Base-by-base conservation (phyloP, 2,113 vertebrate genomes). In the Egretta garzetta region DNA sequence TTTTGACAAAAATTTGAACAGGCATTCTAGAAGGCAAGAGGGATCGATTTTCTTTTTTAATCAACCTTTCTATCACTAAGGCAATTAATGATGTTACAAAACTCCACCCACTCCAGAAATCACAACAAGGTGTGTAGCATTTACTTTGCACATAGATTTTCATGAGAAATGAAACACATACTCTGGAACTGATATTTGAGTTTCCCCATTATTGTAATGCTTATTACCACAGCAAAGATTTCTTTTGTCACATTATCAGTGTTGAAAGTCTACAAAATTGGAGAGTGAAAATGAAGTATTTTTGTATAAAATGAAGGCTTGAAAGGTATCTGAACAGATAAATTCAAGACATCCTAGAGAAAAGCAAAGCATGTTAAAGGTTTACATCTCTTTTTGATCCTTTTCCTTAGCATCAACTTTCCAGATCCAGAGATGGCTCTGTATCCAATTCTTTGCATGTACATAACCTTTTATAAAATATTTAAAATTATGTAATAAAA, bases 401-500 rank as follows among this genome's bases (percentile, higher is more conserved):
- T 32, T 82, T 85, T 32, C 26, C 13, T 70, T 68, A 50, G 41
- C 43, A 72, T 27, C 21, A 26, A 2, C 30, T 35, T 62, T 63
- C 30, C 63, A 80, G n/a, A 50, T 27, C 79, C 8, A 66, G 24
- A 35, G 11, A 43, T 22, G 41, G 19, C 8, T 64, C 47, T 49
- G 22, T 28, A 28, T 19, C 10, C 45, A 47, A 22, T 14, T 66
- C 35, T 80, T 80, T 22, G 43, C 19, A 41, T 3, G 2, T 13
- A 26, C 9, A 10, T 9, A 41, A 5, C 5, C 24, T 18, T 17
- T 50, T 6, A 2, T 0, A 1, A 93, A 76, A 24, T 32, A 58
- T 14, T 58, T 72, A 13, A 52, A 55, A 59, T 23, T 24, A 67
- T 0, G 0, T 10, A 41, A 32, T 8, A 66, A 14, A 82, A 60